Evolutionary conservation across 2,888 invertebrate species (phyloP), one percentile per base, ranked within the genome.

Genomic region (Leptinotarsa tumamoca): DNA sequence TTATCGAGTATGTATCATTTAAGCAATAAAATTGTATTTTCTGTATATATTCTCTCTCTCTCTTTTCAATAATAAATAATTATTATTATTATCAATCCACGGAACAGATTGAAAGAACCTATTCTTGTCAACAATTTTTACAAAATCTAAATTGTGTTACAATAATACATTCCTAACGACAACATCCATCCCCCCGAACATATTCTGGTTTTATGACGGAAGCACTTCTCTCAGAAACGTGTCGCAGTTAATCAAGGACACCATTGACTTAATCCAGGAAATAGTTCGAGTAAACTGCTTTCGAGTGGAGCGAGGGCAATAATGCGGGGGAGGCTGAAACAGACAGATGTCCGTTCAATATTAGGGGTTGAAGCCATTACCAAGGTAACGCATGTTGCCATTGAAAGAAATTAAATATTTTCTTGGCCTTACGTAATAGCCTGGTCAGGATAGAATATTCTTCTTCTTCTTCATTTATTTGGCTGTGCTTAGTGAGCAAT

Each of bases 301-400:
- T 21, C 58, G 27, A 63, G 33, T 63, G 1, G 21, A 33, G 33
- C n/a, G 17, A 17, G 27, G 63, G 63, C 27, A n/a, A 27, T 33
- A 33, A 33, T 27, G 63, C 33, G 33, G 63, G 63, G 63, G 33
- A 63, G 43, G 27, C 33, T 27, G 63, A 33, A 27, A 43, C 63
- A 63, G 63, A 63, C 33, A 63, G 63, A 63, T 63, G 63, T 63
- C 63, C 63, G 33, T 33, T 27, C 63, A 43, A 27, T 63, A 63
- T 63, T 33, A n/a, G 63, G 63, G 63, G 63, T 43, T 33, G 63
- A 1, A 63, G 63, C 33, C 33, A 63, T 63, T 63, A 27, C 69
- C 54, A 54, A 69, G 56, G 51, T 68, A 54, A 51, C 54, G 68
- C 21, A 14, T 23, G 58, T 58, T 21, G 21, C 58, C 21, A 23